Evolutionary conservation across 37 sponge, comb jelly and placozoan genomes (phyloP).

Genomic region (Dysidea cf. avara): DNA sequence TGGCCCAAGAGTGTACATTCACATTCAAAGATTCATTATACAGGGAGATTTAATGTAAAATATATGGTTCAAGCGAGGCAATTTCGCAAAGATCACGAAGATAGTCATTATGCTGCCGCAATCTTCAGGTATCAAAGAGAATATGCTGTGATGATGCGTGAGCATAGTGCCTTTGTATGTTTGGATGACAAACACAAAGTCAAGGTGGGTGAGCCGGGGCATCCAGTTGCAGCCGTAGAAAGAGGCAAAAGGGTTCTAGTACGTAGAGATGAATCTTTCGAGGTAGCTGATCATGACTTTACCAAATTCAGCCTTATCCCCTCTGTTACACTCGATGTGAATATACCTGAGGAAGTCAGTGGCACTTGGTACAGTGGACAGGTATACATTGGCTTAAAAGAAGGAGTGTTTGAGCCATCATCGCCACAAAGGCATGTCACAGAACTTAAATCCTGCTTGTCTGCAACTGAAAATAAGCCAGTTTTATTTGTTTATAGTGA

Average conservation of each 20-base stretch:
- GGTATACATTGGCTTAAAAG: slow-evolving; percentile 12
- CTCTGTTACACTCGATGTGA: slow-evolving; percentile 28
- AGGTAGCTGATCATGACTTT: slow-evolving; percentile 64
- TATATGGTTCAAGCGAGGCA: slow-evolving; percentile 46
- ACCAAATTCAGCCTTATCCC: slow-evolving; percentile 46
- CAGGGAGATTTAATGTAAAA: slow-evolving; percentile 9
- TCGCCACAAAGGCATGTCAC: slow-evolving; percentile 22
- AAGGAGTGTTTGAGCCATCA: slow-evolving; percentile 10
- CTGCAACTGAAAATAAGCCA: not conserved
- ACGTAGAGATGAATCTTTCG: slow-evolving; percentile 15
- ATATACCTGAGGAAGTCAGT: slow-evolving; percentile 47
- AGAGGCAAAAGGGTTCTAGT: slow-evolving; percentile 45
- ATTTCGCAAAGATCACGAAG: slow-evolving; percentile 34
- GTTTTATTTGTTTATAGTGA: slow-evolving; percentile 11
- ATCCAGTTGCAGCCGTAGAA: slow-evolving; percentile 62
- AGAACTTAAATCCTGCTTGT: not conserved
- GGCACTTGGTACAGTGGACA: slow-evolving; percentile 44
- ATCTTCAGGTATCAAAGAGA: slow-evolving; percentile 34
- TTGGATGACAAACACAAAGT: slow-evolving; percentile 55
- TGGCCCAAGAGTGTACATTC: slow-evolving; percentile 31
- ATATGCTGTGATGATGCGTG: slow-evolving; percentile 12
- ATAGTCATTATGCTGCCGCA: slow-evolving; percentile 47
- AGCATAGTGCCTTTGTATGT: slow-evolving; percentile 13
- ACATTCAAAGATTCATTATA: slow-evolving; percentile 11
- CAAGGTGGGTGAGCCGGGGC: slow-evolving; percentile 64